Evolutionary conservation across 2,113 vertebrate genomes (phyloP), one percentile per base, ranked within the genome.

Genomic region (Notothenia coriiceps): DNA sequence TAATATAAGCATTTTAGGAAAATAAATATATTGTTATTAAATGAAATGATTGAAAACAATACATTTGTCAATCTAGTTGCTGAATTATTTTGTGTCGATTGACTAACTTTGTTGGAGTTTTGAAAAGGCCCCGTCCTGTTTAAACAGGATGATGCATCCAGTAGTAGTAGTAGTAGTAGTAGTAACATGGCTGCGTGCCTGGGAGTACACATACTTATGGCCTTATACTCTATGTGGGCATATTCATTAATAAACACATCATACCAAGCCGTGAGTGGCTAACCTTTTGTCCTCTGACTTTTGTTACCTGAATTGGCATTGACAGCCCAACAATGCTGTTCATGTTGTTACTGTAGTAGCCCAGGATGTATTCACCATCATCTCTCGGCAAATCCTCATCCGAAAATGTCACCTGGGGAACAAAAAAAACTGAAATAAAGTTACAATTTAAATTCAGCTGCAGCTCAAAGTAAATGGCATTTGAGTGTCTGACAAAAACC

Each of bases 331-430:
- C 96, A 0, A 99, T 96, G 80, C 94, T 97, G 92, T 95, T 97
- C 89, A 94, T 96, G 52, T 92, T 96, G 86, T 97, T 95, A 88
- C 98, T 98, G 82, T 97, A 98, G 92, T 97, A 99, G 25, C 96
- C 97, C 1, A 99, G 94, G 74, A 99, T 96, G 89, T 97, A 99
- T 82, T 99, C 96, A 25, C 97, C 96, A 0, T 96, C 96, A n/a
- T 97, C 97, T 89, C 96, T 96, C 1, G 98, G 98, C 74, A 99
- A 83, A 0, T 96, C 95, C 71, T 99, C 98, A 79, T 99, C 98
- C 5, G 96, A 86, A 90, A 99, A 98, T 3, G 92, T 92, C 85
- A 98, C 96, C 98, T 99, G 71, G 8, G 12, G 61, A 46, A 57
- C 3, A 10, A 72, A 2, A 43, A 13, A 13, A 50, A 12, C 1